phyloP scores from a whole-genome alignment of 53 echinoderm and acorn worm species.

The Henricia sp. region DNA sequence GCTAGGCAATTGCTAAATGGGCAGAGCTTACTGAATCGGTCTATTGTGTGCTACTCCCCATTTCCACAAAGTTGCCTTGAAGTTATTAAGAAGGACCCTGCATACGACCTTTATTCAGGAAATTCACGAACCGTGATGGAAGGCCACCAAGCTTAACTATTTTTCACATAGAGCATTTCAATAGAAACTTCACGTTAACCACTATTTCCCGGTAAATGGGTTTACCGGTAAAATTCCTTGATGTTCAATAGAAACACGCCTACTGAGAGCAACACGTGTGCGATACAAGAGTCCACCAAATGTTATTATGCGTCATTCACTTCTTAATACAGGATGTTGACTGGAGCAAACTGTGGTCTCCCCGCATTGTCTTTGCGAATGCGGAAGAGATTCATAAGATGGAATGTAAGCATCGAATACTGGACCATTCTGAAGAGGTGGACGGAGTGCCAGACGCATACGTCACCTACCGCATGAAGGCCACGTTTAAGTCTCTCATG shows the following conservation, averaged over 20 bases:
- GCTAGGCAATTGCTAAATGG: too few species aligned
- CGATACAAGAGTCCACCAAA: not conserved
- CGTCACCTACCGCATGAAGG: conserved; percentile 78
- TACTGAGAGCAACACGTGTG: not conserved
- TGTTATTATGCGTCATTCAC: not conserved
- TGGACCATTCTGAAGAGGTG: conserved; percentile 59
- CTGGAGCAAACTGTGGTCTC: conserved; percentile 83
- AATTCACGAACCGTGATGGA: not conserved
- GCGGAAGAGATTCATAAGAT: conserved; percentile 70
- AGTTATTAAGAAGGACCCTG: too few species aligned
- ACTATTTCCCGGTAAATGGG: too few species aligned
- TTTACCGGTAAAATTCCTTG: not conserved
- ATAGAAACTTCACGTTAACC: too few species aligned
- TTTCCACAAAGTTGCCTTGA: too few species aligned
- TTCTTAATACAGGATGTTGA: conserved; percentile 69
- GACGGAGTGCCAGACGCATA: conserved; percentile 75
- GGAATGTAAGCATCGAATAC: conserved; percentile 80
- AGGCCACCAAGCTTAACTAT: not conserved
- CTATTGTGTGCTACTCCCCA: too few species aligned
- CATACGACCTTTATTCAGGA: not conserved
- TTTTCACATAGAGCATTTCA: too few species aligned
- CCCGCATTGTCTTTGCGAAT: conserved; percentile 79
- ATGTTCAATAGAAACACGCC: not conserved
- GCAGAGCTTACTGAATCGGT: too few species aligned
- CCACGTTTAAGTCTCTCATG: conserved; percentile 83